Conservation (phyloP, 2,797 vertebrate species). For the Sebastes steindachneri region DNA sequence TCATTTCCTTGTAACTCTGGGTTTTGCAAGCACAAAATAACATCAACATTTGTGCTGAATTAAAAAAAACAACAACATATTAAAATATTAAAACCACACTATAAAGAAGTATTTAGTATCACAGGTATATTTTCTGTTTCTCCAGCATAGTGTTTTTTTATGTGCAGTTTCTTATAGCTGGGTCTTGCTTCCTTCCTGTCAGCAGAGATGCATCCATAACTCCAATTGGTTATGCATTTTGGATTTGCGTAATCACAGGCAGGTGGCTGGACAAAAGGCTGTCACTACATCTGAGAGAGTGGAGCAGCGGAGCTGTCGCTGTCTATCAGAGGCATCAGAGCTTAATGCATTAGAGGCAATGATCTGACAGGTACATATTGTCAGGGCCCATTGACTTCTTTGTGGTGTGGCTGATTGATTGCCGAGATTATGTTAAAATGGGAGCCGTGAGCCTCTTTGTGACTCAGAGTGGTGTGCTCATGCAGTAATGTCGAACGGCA, state of each 20-base stretch:
- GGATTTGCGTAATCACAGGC: constrained; percentile 49
- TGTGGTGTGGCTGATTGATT: constrained; percentile 74
- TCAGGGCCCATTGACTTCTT: constrained; percentile 80
- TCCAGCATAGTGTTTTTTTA: background rate
- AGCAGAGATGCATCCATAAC: constrained; percentile 24
- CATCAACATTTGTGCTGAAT: constrained; percentile 11
- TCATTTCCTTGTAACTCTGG: constrained; percentile 1
- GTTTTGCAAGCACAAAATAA: background rate
- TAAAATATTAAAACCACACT: background rate
- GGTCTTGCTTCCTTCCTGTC: constrained; percentile 4
- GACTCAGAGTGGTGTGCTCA: constrained; percentile 53
- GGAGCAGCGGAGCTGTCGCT: constrained; percentile 37
- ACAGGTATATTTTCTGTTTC: background rate
- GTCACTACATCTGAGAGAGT: constrained; percentile 42
- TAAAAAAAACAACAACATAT: background rate
- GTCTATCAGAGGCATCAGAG: constrained; percentile 64
- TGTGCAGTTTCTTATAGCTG: background rate
- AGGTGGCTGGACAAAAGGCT: constrained; percentile 61
- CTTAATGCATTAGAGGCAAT: constrained; percentile 70
- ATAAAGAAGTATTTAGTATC: background rate
- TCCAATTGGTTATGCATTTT: constrained; percentile 36
- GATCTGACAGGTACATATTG: constrained; percentile 80
- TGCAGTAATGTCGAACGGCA: constrained; percentile 47
- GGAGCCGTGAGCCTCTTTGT: constrained; percentile 54
- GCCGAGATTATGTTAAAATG: constrained; percentile 70